Evolutionary conservation across 2,888 invertebrate genomes (phyloP).

Genomic region (Sinodicranocentrus sp.): DNA sequence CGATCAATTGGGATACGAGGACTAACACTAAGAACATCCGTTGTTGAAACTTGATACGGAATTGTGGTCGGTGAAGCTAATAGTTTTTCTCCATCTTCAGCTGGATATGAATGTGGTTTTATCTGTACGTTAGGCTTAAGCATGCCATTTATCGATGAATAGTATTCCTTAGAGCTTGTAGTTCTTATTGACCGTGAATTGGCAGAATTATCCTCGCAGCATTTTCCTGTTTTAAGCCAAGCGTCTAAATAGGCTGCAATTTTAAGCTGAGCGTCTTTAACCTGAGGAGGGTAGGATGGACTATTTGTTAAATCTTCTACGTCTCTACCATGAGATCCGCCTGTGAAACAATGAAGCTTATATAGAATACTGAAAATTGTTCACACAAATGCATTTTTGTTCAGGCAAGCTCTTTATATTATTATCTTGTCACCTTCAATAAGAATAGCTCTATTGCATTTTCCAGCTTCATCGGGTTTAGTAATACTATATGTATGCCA

Average conservation of each 20-base stretch:
- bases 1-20: conserved; percentile 44
- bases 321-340: conserved; percentile 59
- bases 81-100: neutral
- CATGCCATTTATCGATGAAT: conserved; percentile 4
- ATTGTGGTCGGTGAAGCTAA: conserved; percentile 35
- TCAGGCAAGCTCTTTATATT: no score
- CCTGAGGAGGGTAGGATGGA: conserved; percentile 47
- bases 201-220: conserved; percentile 43
- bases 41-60: conserved; percentile 47
- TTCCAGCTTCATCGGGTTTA: conserved; percentile 49
- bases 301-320: conserved; percentile 30
- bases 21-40: conserved; percentile 57
- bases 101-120: conserved; percentile 31
- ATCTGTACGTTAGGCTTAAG: conserved; percentile 39
- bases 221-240: conserved; percentile 61
- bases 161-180: conserved; percentile 31
- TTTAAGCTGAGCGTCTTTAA: conserved; percentile 49
- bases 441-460: conserved; percentile 53
- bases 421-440: conserved; percentile 55
- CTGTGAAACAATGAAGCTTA: conserved; percentile 28
- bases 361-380: no score
- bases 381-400: no score
- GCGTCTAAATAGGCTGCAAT: conserved; percentile 38
- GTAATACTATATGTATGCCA: conserved; percentile 50
- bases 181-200: conserved; percentile 33